Evolutionary conservation across 2,113 vertebrate species (phyloP).

Genomic region (Sula dactylatra): DNA sequence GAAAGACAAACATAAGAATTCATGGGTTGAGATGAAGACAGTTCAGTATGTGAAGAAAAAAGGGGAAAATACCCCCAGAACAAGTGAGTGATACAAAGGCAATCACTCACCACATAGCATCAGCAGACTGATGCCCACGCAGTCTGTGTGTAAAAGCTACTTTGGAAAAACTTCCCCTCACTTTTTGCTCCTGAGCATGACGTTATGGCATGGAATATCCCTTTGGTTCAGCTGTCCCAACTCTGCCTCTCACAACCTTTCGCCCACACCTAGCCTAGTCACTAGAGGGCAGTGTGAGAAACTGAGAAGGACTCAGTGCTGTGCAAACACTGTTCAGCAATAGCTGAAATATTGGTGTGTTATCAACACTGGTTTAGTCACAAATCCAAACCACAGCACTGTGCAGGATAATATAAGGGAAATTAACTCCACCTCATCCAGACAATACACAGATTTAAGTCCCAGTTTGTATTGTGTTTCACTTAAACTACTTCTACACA

Average conservation of each 20-base stretch:
- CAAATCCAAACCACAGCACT: not conserved
- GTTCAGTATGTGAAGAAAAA: not conserved
- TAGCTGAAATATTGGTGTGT: not conserved
- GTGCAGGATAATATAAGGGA: not conserved
- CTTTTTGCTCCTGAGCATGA: not conserved
- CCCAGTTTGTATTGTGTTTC: not conserved
- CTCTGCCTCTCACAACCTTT: not conserved
- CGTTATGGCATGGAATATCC: not conserved
- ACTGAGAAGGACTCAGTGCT: not conserved
- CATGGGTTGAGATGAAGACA: not conserved
- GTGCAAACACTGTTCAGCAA: not conserved
- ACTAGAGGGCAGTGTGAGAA: rapidly evolving
- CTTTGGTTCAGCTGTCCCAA: not conserved
- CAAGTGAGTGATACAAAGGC: not conserved
- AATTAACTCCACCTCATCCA: not conserved
- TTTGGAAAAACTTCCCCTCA: not conserved
- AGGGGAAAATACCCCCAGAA: not conserved
- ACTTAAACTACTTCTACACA: not conserved
- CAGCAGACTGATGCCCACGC: not conserved
- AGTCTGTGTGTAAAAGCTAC: rapidly evolving
- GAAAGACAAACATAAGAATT: not conserved
- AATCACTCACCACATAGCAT: not conserved
- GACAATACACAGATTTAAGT: not conserved
- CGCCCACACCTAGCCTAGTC: rapidly evolving
- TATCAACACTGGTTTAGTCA: not conserved